Evolutionary conservation across 1,140 invertebrate species (phyloP).

Genomic region (Branchinecta lynchi): DNA sequence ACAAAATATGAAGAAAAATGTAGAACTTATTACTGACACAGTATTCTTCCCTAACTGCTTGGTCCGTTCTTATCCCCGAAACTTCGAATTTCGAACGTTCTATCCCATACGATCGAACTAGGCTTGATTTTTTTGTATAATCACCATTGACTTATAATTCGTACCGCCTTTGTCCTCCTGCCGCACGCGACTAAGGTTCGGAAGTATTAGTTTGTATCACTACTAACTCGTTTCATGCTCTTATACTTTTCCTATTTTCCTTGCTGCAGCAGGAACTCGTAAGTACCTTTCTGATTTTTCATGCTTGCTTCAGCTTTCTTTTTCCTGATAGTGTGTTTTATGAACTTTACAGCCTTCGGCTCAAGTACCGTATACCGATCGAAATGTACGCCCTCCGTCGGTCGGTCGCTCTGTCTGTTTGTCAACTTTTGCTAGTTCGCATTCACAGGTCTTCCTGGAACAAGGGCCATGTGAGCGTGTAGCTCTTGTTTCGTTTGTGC

Average conservation of each 20-base stretch:
- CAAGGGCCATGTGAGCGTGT: no score
- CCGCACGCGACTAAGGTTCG: no score
- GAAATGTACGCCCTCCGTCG: no score
- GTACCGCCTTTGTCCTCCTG: no score
- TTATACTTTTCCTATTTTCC: constrained; percentile 10
- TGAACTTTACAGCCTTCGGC: neutral
- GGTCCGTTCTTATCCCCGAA: no score
- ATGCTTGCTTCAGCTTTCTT: constrained; percentile 2
- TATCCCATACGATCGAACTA: neutral
- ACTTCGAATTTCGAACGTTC: no score
- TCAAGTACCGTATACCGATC: neutral
- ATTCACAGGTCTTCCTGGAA: constrained; percentile 7
- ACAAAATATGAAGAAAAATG: no score
- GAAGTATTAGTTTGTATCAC: neutral
- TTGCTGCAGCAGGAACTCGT: constrained; percentile 14
- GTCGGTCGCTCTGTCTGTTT: no score
- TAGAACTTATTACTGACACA: no score
- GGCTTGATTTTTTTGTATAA: neutral
- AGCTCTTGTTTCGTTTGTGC: no score
- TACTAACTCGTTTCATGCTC: neutral
- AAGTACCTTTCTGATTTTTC: constrained; percentile 13
- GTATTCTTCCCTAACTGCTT: no score
- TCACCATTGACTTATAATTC: neutral
- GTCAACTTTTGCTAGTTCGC: constrained; percentile 9
- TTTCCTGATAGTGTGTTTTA: constrained; percentile 3